Conservation (phyloP, 2,888 invertebrate species). For the Spilarctia lutea region DNA sequence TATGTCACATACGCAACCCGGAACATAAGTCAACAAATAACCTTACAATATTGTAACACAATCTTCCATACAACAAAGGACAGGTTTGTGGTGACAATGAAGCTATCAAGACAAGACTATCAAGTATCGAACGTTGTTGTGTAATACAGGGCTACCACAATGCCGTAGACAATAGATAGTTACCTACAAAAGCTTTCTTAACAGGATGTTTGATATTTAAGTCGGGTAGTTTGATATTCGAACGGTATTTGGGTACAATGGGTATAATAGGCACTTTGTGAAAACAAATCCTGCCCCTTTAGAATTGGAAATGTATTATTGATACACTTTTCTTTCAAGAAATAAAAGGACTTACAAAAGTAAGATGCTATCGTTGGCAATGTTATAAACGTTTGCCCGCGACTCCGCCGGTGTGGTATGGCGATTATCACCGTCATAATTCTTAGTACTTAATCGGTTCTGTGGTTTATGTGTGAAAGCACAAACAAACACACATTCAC, state of each 20-base stretch:
- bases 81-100: slow-evolving; percentile 64
- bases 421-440: too few relatives aligned
- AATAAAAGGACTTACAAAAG: neutral
- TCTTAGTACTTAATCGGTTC: neutral
- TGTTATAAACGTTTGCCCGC: neutral
- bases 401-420: too few relatives aligned
- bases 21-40: slow-evolving; percentile 36
- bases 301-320: neutral
- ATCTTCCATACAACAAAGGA: slow-evolving; percentile 60
- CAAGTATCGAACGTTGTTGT: slow-evolving; percentile 54
- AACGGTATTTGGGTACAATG: slow-evolving; percentile 5
- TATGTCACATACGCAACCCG: slow-evolving; percentile 45
- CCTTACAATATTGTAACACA: slow-evolving; percentile 57
- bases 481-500: too few relatives aligned
- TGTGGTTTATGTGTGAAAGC: neutral
- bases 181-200: slow-evolving; percentile 36
- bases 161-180: slow-evolving; percentile 44
- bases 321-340: neutral
- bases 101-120: slow-evolving; percentile 59
- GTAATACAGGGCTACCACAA: slow-evolving; percentile 40
- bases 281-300: neutral
- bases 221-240: slow-evolving; percentile 12
- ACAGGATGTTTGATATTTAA: slow-evolving; percentile 33
- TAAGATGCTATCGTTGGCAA: neutral
- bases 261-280: slow-evolving; percentile 7